Percentiles rank a stretch among this genome's conserved stretches.
These are phyloP conservation scores for Parotocinclus haroldoi DNA, from an alignment of 2,797 vertebrate genomes.

Conservation along the genomic window DNA sequence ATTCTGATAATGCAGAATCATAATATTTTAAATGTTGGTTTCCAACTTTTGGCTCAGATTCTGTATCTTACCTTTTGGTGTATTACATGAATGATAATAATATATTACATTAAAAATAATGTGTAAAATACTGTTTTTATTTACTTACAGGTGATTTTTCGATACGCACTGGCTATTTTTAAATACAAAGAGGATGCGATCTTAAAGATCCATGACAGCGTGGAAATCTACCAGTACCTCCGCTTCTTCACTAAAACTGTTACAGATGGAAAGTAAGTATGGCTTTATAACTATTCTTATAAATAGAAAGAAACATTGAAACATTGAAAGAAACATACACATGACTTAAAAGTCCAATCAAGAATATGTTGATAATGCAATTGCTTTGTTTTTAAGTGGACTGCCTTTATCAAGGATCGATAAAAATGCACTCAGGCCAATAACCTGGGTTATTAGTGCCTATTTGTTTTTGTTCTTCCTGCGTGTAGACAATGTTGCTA, in stretches of 20 bases:
- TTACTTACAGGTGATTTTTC: conserved; percentile 83
- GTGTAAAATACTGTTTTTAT: too few relatives aligned
- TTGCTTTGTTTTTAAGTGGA: not conserved
- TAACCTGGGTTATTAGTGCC: too few relatives aligned
- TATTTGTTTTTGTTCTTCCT: too few relatives aligned
- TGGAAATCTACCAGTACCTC: conserved; percentile 91
- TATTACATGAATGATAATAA: too few relatives aligned
- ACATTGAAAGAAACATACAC: not conserved
- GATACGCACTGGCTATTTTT: conserved; percentile 90
- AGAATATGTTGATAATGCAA: not conserved
- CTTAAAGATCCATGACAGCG: conserved; percentile 79
- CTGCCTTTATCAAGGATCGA: not conserved
- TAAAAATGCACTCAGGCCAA: conserved; percentile 4
- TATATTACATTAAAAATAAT: too few relatives aligned
- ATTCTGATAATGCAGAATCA: too few relatives aligned
- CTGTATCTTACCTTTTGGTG: too few relatives aligned
- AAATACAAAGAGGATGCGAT: conserved; percentile 92
- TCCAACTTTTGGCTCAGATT: too few relatives aligned
- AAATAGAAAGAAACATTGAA: not conserved
- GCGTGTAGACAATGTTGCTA: conserved; percentile 27
- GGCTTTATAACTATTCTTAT: conserved; percentile 3
- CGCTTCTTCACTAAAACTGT: conserved; percentile 90
- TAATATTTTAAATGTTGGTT: too few relatives aligned
- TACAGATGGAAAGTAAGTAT: conserved; percentile 76
- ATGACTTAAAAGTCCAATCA: not conserved